Evolutionary conservation across 2,888 invertebrate species (phyloP).

Genomic region (Spilosoma lubricipeda): DNA sequence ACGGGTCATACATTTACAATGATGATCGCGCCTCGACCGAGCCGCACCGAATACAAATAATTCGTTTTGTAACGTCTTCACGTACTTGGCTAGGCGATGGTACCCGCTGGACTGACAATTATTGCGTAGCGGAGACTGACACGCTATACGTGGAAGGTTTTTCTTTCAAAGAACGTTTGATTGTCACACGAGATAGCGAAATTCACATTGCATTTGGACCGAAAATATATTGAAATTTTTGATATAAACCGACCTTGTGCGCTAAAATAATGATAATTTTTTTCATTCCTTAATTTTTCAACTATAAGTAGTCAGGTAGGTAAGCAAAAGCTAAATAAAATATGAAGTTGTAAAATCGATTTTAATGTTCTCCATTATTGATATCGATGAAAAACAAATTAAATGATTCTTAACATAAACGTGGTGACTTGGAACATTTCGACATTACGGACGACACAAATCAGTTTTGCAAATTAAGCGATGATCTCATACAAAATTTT

Average conservation of each 20-base stretch:
- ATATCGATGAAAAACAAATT: background rate
- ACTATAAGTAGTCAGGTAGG: background rate
- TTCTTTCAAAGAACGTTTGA: slow-evolving; percentile 24
- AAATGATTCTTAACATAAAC: background rate
- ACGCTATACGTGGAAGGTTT: slow-evolving; percentile 16
- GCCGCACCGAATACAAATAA: slow-evolving; percentile 67
- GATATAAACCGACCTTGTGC: background rate
- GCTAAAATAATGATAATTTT: background rate
- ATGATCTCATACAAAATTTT: background rate
- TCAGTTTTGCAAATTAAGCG: background rate
- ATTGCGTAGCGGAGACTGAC: slow-evolving; percentile 26
- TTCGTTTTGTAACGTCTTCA: slow-evolving; percentile 65
- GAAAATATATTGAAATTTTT: slow-evolving; percentile 1
- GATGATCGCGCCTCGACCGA: slow-evolving; percentile 56
- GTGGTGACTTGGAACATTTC: background rate
- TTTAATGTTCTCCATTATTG: background rate
- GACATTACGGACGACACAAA: background rate
- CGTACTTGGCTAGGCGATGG: slow-evolving; percentile 60
- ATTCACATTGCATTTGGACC: slow-evolving; percentile 7
- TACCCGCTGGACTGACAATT: slow-evolving; percentile 41
- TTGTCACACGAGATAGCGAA: slow-evolving; percentile 16
- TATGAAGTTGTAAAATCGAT: no score
- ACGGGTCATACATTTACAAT: slow-evolving; percentile 55
- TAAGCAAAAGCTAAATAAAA: background rate
- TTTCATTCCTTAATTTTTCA: background rate